Percentiles rank a stretch among this genome's conserved stretches.
Evolutionary conservation across 2,113 vertebrate species (phyloP).

Genomic region (Oenanthe melanoleuca): DNA sequence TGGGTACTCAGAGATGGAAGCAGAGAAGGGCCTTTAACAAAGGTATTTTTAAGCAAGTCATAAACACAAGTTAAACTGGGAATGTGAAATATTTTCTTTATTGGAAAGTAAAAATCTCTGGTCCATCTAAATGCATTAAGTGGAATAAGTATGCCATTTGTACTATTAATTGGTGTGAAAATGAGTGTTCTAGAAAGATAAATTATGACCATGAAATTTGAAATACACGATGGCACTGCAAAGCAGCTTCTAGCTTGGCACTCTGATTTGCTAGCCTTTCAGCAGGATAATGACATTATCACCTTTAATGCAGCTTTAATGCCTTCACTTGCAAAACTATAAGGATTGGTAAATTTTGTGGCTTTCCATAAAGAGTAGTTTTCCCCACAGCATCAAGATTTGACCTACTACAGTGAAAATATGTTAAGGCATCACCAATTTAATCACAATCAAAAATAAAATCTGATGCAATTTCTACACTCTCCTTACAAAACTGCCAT

Average conservation of each 20-base stretch:
- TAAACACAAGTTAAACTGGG: neutral
- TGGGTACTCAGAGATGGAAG: constrained; percentile 11
- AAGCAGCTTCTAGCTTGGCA: neutral
- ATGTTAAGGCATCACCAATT: neutral
- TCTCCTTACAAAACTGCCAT: neutral
- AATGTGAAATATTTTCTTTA: neutral
- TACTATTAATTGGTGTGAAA: neutral
- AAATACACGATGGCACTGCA: neutral
- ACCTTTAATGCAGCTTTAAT: neutral
- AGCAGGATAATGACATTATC: neutral
- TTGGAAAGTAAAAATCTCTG: neutral
- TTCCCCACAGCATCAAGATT: neutral
- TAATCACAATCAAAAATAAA: neutral
- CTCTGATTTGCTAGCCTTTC: neutral
- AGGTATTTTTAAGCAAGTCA: constrained; percentile 51
- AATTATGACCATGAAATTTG: neutral
- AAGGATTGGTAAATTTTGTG: neutral
- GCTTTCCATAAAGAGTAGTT: neutral
- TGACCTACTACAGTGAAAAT: neutral
- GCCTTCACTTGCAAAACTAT: neutral
- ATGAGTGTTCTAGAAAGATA: neutral
- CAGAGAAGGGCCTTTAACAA: neutral
- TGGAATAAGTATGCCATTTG: neutral
- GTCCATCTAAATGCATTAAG: neutral
- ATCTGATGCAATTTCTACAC: neutral